Conservation (phyloP, 2,797 vertebrate genomes). For the Mus minutoides region DNA sequence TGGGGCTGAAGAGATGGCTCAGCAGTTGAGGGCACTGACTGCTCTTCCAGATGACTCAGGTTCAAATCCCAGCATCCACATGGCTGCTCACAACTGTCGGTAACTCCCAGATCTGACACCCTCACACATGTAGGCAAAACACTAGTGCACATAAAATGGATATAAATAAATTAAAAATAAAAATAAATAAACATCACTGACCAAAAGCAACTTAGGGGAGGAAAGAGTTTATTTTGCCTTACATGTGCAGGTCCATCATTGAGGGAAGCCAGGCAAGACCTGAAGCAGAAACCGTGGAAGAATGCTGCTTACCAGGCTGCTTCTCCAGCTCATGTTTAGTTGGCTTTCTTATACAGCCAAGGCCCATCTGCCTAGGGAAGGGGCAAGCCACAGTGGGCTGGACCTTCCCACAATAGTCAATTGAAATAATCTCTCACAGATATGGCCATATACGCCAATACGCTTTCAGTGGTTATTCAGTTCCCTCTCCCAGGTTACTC, state of each 20-base stretch:
- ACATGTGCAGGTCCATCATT: background rate
- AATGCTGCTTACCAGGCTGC: background rate
- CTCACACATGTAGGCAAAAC: background rate
- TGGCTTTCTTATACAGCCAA: background rate
- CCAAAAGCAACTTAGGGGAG: background rate
- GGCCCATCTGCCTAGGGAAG: background rate
- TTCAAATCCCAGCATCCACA: background rate
- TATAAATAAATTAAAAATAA: background rate
- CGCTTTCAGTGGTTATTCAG: background rate
- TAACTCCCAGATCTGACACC: background rate
- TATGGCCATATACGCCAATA: background rate
- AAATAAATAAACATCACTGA: background rate
- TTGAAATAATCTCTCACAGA: background rate
- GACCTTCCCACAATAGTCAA: background rate
- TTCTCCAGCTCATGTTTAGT: background rate
- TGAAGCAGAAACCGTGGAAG: background rate
- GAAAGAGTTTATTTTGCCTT: background rate
- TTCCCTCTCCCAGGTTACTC: background rate
- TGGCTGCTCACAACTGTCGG: background rate
- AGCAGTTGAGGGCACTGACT: background rate
- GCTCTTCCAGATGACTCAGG: background rate
- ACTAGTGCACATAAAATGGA: background rate
- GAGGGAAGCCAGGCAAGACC: background rate
- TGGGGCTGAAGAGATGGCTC: background rate
- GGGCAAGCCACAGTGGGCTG: background rate